Percentiles rank a stretch among this genome's conserved stretches.
These are phyloP conservation scores for Agrochola lychnidis DNA, from an alignment of 2,888 invertebrate species.

Conservation along the genomic window DNA sequence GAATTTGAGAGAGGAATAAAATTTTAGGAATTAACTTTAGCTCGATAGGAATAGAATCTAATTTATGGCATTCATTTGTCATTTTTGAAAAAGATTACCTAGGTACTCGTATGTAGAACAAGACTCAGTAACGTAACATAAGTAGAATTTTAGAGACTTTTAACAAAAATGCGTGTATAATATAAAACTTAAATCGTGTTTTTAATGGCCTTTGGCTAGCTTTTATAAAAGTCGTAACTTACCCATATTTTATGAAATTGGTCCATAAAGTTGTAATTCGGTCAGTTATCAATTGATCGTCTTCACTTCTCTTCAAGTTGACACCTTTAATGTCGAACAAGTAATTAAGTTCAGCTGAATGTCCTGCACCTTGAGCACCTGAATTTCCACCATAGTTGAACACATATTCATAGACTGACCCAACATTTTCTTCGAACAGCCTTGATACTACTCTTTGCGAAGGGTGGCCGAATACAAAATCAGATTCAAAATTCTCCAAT, in stretches of 20 bases:
- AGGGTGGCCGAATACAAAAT: constrained; percentile 83
- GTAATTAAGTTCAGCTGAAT: constrained; percentile 81
- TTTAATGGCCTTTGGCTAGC: neutral
- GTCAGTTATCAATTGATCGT: constrained; percentile 76
- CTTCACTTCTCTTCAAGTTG: constrained; percentile 65
- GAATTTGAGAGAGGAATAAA: neutral
- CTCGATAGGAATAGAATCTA: too few species aligned
- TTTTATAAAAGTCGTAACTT: constrained; percentile 52
- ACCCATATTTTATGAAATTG: constrained; percentile 87
- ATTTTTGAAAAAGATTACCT: neutral
- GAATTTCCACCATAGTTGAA: constrained; percentile 80
- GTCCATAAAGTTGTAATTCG: constrained; percentile 82
- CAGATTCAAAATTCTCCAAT: constrained; percentile 81
- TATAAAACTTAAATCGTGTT: neutral
- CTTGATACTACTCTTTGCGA: constrained; percentile 78
- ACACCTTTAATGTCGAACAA: constrained; percentile 74
- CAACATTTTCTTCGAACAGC: constrained; percentile 79
- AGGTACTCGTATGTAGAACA: too few species aligned
- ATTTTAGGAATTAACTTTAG: neutral
- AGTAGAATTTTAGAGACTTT: too few species aligned
- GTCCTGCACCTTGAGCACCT: constrained; percentile 72
- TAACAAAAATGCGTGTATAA: neutral
- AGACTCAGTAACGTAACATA: neutral
- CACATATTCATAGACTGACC: constrained; percentile 81
- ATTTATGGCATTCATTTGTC: neutral